These are phyloP conservation scores for Ciconia nigra DNA, from an alignment of 2,797 vertebrate genomes.

Conservation along the genomic window DNA sequence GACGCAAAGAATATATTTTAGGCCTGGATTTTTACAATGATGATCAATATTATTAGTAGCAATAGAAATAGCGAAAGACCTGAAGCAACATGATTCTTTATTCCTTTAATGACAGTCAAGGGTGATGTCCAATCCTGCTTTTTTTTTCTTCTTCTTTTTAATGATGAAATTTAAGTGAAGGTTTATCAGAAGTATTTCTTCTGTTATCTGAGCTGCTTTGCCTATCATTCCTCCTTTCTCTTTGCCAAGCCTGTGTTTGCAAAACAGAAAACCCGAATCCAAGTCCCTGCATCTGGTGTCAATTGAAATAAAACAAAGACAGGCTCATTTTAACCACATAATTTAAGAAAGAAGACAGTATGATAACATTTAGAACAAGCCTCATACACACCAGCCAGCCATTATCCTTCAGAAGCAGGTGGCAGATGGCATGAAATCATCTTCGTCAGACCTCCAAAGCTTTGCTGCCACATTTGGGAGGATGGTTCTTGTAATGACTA, in stretches of 20 bases:
- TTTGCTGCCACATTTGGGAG: slow-evolving; percentile 63
- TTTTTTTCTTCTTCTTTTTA: not conserved
- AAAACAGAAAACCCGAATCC: slow-evolving; percentile 52
- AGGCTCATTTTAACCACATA: slow-evolving; percentile 67
- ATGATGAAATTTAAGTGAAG: not conserved
- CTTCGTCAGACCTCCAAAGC: slow-evolving; percentile 58
- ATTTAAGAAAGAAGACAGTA: slow-evolving; percentile 71
- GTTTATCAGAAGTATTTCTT: not conserved
- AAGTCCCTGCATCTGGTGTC: slow-evolving; percentile 57
- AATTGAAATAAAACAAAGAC: slow-evolving; percentile 70
- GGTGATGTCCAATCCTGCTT: not conserved
- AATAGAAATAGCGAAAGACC: not conserved
- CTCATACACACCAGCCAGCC: slow-evolving; percentile 55
- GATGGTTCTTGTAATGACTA: slow-evolving; percentile 62
- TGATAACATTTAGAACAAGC: slow-evolving; percentile 66
- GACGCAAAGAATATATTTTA: not conserved
- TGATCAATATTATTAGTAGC: not conserved
- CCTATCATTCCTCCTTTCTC: not conserved
- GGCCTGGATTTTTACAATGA: not conserved
- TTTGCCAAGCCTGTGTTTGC: slow-evolving; percentile 22
- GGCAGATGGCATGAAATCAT: slow-evolving; percentile 75
- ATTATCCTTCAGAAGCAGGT: slow-evolving; percentile 73
- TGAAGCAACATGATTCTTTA: not conserved
- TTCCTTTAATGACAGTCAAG: not conserved
- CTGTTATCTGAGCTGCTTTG: not conserved